Percentiles rank a stretch among this genome's conserved stretches.
Conservation (phyloP, 2,888 invertebrate species). For the Dysmachus trigonus region DNA sequence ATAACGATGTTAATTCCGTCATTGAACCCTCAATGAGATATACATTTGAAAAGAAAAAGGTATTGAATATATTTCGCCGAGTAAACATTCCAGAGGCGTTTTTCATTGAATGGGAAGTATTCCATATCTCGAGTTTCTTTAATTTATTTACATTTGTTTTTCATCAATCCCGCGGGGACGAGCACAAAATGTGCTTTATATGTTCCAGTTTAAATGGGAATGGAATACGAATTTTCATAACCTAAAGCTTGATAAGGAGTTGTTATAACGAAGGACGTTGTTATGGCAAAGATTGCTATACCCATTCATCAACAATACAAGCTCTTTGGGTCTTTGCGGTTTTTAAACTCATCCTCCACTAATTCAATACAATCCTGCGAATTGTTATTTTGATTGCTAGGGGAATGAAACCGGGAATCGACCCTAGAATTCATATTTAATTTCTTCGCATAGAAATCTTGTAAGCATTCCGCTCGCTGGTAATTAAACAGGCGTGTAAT, state of each 20-base stretch:
- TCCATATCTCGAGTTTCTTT: not conserved
- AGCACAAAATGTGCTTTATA: not conserved
- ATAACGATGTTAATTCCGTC: not conserved
- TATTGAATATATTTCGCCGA: not conserved
- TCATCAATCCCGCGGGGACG: not conserved
- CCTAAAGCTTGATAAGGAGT: not conserved
- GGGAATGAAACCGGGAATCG: not conserved
- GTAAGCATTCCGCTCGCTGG: not conserved
- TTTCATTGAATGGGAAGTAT: not conserved
- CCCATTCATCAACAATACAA: not conserved
- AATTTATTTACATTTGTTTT: not conserved
- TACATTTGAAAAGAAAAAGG: not conserved
- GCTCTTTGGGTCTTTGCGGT: not conserved
- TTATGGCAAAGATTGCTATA: not conserved
- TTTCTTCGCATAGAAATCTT: not conserved
- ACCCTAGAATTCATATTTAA: not conserved
- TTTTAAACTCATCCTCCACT: not conserved
- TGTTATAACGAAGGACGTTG: not conserved
- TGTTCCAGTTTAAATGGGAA: not conserved
- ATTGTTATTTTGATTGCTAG: not conserved
- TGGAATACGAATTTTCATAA: not conserved
- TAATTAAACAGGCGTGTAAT: not conserved
- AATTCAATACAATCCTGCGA: not conserved
- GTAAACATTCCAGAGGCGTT: not conserved
- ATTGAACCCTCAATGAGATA: not conserved